Conservation (phyloP, 2,797 vertebrate species). For the Oceanodroma leucorhoa region DNA sequence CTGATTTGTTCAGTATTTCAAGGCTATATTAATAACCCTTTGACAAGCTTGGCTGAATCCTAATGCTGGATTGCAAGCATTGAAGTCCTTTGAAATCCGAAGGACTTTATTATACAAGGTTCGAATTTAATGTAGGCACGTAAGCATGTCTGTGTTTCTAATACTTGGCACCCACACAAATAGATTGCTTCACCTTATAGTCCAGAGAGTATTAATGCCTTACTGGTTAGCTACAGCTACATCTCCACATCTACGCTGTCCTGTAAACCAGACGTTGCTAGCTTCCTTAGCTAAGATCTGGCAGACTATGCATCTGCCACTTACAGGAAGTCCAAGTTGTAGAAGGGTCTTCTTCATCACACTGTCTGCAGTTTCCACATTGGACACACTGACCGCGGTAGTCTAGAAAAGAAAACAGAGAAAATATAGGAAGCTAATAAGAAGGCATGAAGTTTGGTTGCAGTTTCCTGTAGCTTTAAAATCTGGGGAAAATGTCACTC, state of each 20-base stretch:
- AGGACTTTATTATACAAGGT: background rate
- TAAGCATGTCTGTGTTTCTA: background rate
- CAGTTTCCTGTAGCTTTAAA: background rate
- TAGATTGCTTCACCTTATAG: background rate
- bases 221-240: background rate
- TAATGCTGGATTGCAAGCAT: background rate
- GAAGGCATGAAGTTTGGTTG: background rate
- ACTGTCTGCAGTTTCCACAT: conserved; percentile 69
- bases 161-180: background rate
- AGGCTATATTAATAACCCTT: background rate
- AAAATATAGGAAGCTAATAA: background rate
- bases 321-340: conserved; percentile 73
- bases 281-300: background rate
- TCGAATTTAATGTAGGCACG: background rate
- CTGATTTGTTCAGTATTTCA: background rate
- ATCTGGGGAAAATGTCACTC: background rate
- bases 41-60: background rate
- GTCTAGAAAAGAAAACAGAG: conserved; percentile 52
- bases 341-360: conserved; percentile 70
- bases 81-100: background rate
- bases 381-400: conserved; percentile 65
- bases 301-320: background rate
- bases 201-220: background rate
- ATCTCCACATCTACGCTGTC: background rate
- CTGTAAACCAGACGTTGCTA: background rate